Percentiles rank a stretch among this genome's conserved stretches.
Evolutionary conservation across 2,797 vertebrate species (phyloP).

Genomic region (Jordanella pulchra): DNA sequence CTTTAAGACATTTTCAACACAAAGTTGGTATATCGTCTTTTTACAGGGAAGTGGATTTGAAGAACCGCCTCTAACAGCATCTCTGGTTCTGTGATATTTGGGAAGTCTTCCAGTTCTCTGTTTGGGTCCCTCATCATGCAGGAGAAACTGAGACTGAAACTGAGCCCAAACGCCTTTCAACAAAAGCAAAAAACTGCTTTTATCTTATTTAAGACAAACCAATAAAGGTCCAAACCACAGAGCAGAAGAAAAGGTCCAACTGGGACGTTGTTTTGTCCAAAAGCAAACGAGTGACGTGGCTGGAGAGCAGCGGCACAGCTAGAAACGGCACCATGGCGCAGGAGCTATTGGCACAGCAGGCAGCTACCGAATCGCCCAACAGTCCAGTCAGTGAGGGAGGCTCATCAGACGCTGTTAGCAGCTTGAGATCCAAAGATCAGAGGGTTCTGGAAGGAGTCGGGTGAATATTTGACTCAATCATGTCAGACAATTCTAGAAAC

Average conservation of each 20-base stretch:
- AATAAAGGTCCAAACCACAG: background rate
- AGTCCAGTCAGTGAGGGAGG: background rate
- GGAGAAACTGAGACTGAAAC: conserved; percentile 79
- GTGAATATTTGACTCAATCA: background rate
- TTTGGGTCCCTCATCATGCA: conserved; percentile 65
- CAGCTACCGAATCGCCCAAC: background rate
- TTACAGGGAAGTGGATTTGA: background rate
- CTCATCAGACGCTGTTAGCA: background rate
- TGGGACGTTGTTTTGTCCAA: background rate
- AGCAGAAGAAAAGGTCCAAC: background rate
- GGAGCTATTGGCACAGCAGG: background rate
- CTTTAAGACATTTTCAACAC: background rate
- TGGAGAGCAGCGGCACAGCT: background rate
- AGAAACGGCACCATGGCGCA: background rate
- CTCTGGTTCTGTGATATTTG: background rate
- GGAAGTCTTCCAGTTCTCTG: conserved; percentile 37
- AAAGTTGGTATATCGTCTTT: background rate
- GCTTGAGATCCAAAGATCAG: background rate
- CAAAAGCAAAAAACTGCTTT: background rate
- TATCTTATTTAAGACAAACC: too few relatives aligned
- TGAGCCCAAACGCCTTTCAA: background rate
- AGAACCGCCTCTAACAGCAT: background rate
- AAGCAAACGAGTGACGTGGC: background rate
- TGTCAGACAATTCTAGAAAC: background rate
- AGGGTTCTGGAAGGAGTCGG: background rate